Evolutionary conservation across 2,113 vertebrate genomes (phyloP), one percentile per base, ranked within the genome.

Genomic region (Thunnus thynnus): DNA sequence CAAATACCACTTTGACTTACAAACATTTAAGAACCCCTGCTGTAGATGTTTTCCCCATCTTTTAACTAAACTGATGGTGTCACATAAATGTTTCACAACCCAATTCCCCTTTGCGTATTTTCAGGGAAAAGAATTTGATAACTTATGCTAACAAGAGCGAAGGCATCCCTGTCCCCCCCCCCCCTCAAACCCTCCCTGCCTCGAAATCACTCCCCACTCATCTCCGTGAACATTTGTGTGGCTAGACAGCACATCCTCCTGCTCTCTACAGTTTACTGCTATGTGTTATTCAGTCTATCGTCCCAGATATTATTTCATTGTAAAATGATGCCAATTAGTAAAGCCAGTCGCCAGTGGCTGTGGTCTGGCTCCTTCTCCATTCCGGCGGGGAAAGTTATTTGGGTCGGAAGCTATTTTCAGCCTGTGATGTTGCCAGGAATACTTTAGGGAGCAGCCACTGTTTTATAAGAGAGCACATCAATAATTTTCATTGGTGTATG

Each of bases 361-460:
- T 87, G 91, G 92, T 91, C 90, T 88, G 92, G 86, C 87, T 90
- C 73, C 72, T 60, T 80, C 86, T 87, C 70, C 58, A 76, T 88
- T 93, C 91, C 92, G 75, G 75, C 86, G 88, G 91, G 92, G 90
- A 87, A 85, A 93, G 88, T 88, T 94, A 95, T 95, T 94, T 95
- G 94, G 94, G 94, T 94, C 94, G 94, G 84, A 77, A 90, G 93
- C 91, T 95, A 95, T 95, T 95, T 95, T 90, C 83, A 84, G 92
- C 89, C 82, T 27, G 90, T 86, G 90, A 94, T 94, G 92, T 95
- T 95, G 92, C 94, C 93, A 93, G 90, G 91, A 94, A 94, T 94
- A 94, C 94, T 91, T 93, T 30, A 76, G 94, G 93, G 94, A 95
- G 72, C 86, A 89, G 92, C 90, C 90, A 91, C 88, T 91, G 93